Evolutionary conservation across 2,888 invertebrate genomes (phyloP).

Genomic region (Xylocampa areola): DNA sequence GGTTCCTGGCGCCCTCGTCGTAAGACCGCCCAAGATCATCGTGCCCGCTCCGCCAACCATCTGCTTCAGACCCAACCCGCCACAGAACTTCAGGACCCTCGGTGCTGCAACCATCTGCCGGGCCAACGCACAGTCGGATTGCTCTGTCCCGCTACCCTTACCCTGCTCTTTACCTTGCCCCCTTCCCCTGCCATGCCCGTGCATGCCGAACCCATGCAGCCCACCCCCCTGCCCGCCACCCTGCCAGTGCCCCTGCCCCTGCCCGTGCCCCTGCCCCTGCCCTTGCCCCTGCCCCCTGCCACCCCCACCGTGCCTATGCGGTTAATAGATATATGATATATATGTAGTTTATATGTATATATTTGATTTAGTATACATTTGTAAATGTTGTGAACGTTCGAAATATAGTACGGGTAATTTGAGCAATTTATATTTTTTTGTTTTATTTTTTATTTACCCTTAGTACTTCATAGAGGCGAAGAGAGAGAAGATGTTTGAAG

Average conservation of each 20-base stretch:
- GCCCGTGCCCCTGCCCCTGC: constrained; percentile 29
- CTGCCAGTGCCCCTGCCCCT: constrained; percentile 20
- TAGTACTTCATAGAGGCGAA: no score
- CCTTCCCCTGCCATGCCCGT: constrained; percentile 5
- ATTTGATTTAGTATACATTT: constrained; percentile 69
- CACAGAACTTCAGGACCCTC: constrained; percentile 66
- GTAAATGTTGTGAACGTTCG: constrained; percentile 69
- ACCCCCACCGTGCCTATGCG: constrained; percentile 2
- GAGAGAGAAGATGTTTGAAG: not conserved
- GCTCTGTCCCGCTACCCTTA: constrained; percentile 7
- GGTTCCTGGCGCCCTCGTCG: constrained; percentile 65
- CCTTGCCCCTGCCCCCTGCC: constrained; percentile 11
- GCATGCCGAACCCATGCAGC: no score
- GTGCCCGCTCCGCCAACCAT: constrained; percentile 76
- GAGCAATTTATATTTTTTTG: constrained; percentile 39
- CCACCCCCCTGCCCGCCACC: constrained; percentile 22
- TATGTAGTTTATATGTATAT: constrained; percentile 53
- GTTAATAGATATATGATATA: constrained; percentile 53
- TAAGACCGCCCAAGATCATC: constrained; percentile 74
- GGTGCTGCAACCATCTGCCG: constrained; percentile 64
- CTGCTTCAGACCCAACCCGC: constrained; percentile 75
- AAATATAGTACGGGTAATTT: constrained; percentile 77
- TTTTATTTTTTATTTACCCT: constrained; percentile 52
- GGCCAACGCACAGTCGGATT: not conserved
- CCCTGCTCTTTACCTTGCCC: constrained; percentile 22